Evolutionary conservation across 2,797 vertebrate species (phyloP).

Genomic region (Pantherophis alleghaniensis): DNA sequence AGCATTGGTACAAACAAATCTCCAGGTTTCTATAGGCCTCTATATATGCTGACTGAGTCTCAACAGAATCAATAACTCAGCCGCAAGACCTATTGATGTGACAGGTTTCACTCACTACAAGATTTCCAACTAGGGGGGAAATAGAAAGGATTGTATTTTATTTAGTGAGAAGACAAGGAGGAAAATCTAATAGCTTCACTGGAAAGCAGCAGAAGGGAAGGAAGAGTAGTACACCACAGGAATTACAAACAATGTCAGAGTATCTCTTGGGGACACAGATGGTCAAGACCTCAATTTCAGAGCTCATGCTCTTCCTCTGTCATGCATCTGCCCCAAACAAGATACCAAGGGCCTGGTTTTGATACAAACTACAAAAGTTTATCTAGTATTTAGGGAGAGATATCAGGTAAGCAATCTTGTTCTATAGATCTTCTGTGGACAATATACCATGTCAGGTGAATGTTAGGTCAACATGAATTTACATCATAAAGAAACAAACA

Average conservation of each 20-base stretch:
- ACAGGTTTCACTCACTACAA: neutral
- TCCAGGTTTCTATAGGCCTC: neutral
- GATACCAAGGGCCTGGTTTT: neutral
- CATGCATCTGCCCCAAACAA: slow-evolving; percentile 4
- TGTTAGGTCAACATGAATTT: slow-evolving; percentile 1
- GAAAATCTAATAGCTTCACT: slow-evolving; percentile 13
- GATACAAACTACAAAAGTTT: neutral
- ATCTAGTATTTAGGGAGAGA: neutral
- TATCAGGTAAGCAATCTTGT: neutral
- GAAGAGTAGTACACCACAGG: neutral
- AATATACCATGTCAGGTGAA: neutral
- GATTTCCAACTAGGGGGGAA: neutral
- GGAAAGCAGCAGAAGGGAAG: neutral
- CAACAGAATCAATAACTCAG: neutral
- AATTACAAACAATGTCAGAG: slow-evolving; percentile 8
- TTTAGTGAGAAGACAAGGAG: neutral
- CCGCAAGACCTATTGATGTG: neutral
- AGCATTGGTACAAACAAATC: neutral
- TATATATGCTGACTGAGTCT: neutral
- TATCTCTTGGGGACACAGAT: slow-evolving; percentile 4
- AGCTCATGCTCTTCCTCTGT: neutral
- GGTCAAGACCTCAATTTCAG: slow-evolving; percentile 37
- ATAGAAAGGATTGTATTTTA: neutral
- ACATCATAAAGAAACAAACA: neutral
- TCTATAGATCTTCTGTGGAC: neutral